Evolutionary conservation across 2,113 vertebrate genomes (phyloP).

Genomic region (Podiceps cristatus): DNA sequence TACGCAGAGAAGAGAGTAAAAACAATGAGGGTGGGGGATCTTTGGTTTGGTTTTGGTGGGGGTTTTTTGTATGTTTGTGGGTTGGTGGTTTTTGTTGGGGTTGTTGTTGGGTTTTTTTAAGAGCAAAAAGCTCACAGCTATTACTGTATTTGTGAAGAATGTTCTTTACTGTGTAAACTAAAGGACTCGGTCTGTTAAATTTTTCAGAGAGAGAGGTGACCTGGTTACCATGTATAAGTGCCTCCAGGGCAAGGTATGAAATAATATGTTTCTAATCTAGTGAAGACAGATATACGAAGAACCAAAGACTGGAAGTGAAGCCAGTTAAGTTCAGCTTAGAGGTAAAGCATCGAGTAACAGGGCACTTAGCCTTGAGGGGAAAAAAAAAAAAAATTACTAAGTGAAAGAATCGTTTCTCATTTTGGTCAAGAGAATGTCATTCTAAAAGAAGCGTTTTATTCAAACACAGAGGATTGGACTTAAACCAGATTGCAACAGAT

Average conservation of each 20-base stretch:
- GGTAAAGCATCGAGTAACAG: neutral
- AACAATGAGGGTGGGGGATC: neutral
- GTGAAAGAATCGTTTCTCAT: neutral
- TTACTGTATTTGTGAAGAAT: neutral
- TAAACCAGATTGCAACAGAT: neutral
- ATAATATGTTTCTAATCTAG: conserved; percentile 3
- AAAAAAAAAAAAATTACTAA: neutral
- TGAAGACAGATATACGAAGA: neutral
- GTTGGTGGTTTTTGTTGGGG: too few relatives aligned
- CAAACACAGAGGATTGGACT: neutral
- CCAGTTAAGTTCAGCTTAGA: neutral
- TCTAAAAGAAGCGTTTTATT: neutral
- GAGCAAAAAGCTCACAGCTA: neutral
- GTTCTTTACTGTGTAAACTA: neutral
- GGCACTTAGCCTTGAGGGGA: neutral
- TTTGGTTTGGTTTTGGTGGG: too few relatives aligned
- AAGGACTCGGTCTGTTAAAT: neutral
- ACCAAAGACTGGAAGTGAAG: neutral
- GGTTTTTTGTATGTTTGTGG: too few relatives aligned
- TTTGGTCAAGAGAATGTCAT: neutral
- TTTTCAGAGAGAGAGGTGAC: neutral
- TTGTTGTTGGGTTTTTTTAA: neutral
- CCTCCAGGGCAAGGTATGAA: neutral
- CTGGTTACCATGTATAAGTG: neutral
- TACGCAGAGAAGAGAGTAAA: neutral